Base-by-base conservation (phyloP, 1,140 invertebrate genomes). In the Arctopsyche grandis region DNA sequence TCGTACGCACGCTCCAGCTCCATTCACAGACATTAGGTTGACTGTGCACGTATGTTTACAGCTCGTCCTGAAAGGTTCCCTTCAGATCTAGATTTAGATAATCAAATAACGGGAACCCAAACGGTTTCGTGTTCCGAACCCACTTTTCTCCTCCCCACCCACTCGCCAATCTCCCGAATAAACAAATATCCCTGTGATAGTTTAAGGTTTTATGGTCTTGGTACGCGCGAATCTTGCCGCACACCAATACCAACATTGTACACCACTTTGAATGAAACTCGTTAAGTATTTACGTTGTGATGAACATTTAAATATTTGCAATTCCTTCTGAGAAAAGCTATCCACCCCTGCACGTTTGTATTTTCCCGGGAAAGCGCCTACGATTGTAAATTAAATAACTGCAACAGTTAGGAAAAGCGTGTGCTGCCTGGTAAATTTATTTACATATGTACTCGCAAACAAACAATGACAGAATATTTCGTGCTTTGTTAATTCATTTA, bases 71-170 rank as follows among this genome's bases (percentile, higher is more conserved):
- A 71, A 71, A 71, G 69, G 69, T 46, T 46, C 44, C 5, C 43
- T 48, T 71, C 69, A 71, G 69, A 71, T 71, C 69, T 48, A 71
- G 69, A 71, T 71, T 71, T 71, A 71, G 69, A 48, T 71, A 71
- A 71, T 71, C 69, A 46, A 74, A 74, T 74, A 74, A 74, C 46
- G 52, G 10, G 22, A 56, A 74, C 46, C 52, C 43, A 14, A 56
- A 38, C 22, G 12, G 52, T 74, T 74, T 58, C 70, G 29, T n/a
- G 24, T 66, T 66, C 19, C 3, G 12, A 38, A 38, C 14, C 26
- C 38, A 69, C 66, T 38, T 21, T 16, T 38, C 26, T 38, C 14
- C 21, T 1, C 19, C 14, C 0, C 16, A 19, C n/a, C n/a, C n/a
- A n/a, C n/a, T n/a, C n/a, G n/a, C n/a, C n/a, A n/a, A 16, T 21